Evolutionary conservation across 2,888 invertebrate genomes (phyloP), one percentile per base, ranked within the genome.

Genomic region (Macrophya alboannulata): DNA sequence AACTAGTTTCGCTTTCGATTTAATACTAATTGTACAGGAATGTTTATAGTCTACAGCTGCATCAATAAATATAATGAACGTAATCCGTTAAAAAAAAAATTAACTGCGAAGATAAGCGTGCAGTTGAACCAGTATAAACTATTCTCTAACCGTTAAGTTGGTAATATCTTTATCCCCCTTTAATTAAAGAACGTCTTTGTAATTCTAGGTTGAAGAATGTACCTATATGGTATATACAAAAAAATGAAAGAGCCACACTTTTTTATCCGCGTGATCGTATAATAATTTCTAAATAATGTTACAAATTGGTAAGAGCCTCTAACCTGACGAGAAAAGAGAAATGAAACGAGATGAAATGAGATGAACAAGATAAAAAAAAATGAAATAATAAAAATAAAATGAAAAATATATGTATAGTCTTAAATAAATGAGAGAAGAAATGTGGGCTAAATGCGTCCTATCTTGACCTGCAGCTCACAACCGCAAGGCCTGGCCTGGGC

Each of bases 391-490:
- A 25, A 5, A 12, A 25, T 5, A 5, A 9, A 17, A 51, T 4
- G 0, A 62, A 25, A 62, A 12, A 25, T 12, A 62, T 9, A 51
- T 4, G 17, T n/a, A 68, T 68, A 68, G 68, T 15, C 10, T 25
- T 21, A 62, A 62, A 62, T 37, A 68, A 68, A 68, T 68, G n/a
- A 76, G 86, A 84, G 86, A 88, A 88, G 91, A 92, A 88, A 91
- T 92, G 91, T 91, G 90, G 91, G 90, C 92, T 92, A 92, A 92
- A 92, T 90, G 91, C 91, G 91, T 92, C 90, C 91, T 91, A 90
- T 91, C 89, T 90, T 92, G 92, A 92, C 91, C 91, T 91, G 91
- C 90, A 89, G 89, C 90, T 89, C 89, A 89, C 89, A 88, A 90
- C 89, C 90, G 89, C 89, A 87, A 90, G 89, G 91, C 89, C 91